Conservation (phyloP, 2,113 vertebrate species). For the Piprites chloris region DNA sequence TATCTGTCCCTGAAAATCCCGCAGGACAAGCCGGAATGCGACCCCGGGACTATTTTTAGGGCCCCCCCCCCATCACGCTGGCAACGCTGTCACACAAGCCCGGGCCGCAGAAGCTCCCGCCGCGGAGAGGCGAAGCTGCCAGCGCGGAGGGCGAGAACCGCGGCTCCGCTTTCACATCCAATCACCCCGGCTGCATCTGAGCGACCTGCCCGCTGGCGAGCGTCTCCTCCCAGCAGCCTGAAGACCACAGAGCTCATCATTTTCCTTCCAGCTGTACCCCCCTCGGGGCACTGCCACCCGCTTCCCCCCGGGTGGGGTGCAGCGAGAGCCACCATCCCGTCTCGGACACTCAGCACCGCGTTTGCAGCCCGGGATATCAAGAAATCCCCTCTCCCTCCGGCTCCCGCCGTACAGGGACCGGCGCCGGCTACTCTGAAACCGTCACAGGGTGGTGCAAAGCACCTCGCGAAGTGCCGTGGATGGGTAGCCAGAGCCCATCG, state of each 20-base stretch:
- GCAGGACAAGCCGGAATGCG: rapidly evolving
- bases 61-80: rapidly evolving
- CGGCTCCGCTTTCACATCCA: slow-evolving; percentile 36
- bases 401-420: rapidly evolving
- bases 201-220: background rate
- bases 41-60: background rate
- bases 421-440: background rate
- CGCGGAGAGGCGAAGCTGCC: background rate
- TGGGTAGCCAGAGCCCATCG: rapidly evolving
- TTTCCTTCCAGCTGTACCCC: background rate
- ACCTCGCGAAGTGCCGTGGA: rapidly evolving
- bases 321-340: rapidly evolving
- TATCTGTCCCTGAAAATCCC: background rate
- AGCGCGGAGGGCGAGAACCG: background rate
- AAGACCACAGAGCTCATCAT: background rate
- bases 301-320: background rate
- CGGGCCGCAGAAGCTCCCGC: background rate
- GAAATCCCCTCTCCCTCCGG: background rate
- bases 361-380: background rate
- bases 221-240: background rate
- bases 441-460: background rate
- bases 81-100: background rate
- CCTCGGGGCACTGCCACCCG: background rate
- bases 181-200: slow-evolving; percentile 5
- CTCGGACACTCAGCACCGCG: rapidly evolving